Evolutionary conservation across 2,888 invertebrate genomes (phyloP).

Genomic region (Ephialtes manifestator): DNA sequence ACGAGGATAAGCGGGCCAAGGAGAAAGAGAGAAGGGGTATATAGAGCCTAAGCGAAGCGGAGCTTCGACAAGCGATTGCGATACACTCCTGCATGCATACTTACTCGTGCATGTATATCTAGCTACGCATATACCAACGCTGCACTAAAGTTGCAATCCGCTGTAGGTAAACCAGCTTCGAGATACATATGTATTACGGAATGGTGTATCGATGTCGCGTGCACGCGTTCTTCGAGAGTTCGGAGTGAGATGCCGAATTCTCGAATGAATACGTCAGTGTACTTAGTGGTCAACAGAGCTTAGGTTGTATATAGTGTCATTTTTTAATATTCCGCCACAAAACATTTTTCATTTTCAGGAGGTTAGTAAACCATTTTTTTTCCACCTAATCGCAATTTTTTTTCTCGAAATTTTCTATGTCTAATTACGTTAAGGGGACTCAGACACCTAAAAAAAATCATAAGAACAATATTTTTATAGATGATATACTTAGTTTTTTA

Average conservation of each 20-base stretch:
- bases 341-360: too few relatives aligned
- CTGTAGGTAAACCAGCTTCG: constrained; percentile 4
- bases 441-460: too few relatives aligned
- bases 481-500: too few relatives aligned
- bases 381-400: too few relatives aligned
- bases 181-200: background rate
- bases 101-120: background rate
- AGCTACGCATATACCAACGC: background rate
- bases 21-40: constrained; percentile 13
- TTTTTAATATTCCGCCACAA: too few relatives aligned
- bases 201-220: background rate
- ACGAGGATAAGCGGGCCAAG: constrained; percentile 22
- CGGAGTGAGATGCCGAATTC: background rate
- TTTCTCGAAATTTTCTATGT: too few relatives aligned
- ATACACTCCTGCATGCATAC: constrained; percentile 19
- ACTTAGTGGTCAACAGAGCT: background rate
- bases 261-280: background rate
- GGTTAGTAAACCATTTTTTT: too few relatives aligned
- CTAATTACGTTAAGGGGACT: too few relatives aligned
- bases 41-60: constrained; percentile 31
- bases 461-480: too few relatives aligned
- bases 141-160: background rate
- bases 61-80: constrained; percentile 59
- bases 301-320: background rate
- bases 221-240: constrained; percentile 11